Evolutionary conservation across 2,113 vertebrate species (phyloP).

Genomic region (Serilophus lunatus): DNA sequence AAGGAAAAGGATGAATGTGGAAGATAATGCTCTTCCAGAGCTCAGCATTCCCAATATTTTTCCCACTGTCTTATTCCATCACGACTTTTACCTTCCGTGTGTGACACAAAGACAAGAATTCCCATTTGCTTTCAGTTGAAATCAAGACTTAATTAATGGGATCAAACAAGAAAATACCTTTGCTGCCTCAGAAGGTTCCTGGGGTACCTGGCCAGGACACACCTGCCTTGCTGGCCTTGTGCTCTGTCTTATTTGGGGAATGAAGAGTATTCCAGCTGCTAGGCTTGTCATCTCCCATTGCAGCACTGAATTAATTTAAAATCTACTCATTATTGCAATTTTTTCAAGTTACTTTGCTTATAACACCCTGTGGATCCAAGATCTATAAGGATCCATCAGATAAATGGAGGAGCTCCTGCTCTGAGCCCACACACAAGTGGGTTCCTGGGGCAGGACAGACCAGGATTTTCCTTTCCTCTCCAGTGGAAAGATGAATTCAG

Average conservation of each 20-base stretch:
- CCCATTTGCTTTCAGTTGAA: background rate
- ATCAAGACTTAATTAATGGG: background rate
- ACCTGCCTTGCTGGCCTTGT: background rate
- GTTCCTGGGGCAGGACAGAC: background rate
- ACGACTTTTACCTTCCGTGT: background rate
- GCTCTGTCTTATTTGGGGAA: background rate
- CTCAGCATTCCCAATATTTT: background rate
- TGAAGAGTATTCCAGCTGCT: background rate
- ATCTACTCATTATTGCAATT: background rate
- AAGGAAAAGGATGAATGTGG: background rate
- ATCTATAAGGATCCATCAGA: background rate
- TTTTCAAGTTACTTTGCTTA: background rate
- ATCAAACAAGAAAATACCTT: background rate
- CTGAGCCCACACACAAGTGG: background rate
- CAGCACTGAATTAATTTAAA: background rate
- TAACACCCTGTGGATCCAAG: background rate
- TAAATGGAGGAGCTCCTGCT: background rate
- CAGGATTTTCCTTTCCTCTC: background rate
- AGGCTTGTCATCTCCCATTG: background rate
- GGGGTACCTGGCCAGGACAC: background rate
- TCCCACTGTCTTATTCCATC: background rate
- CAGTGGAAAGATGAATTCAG: background rate
- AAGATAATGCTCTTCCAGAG: background rate
- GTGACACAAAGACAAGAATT: background rate
- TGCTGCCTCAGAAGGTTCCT: background rate